Base-by-base conservation (phyloP, 2,113 vertebrate species). In the Hydrolagus affinis region DNA sequence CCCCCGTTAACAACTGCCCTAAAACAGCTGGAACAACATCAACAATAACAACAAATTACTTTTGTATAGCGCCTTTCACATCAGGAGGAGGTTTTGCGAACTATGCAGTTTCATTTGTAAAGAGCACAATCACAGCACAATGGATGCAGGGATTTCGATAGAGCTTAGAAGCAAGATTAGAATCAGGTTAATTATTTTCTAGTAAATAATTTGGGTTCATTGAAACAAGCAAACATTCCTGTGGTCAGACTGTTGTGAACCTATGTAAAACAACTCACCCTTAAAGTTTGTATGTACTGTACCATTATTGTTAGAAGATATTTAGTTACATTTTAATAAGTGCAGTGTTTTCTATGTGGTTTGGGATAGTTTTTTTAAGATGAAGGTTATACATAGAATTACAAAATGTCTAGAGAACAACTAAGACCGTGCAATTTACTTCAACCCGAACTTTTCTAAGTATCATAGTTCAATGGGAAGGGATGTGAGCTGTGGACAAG, bases 211-310 rank as follows among this genome's bases (percentile, higher is more conserved):
- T 66, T 32, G 62, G 1, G 28, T 83, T 64, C 60, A 32, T 8
- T 21, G 15, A 80, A 80, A 80, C 21, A 6, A 64, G 78, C 21
- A 19, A 83, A 66, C 78, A 68, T 83, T 66, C 78, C 60, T 80
- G 77, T 30, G 77, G 59, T 17, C 64, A 2, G 12, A 80, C 77
- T 28, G 66, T 68, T 83, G 78, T 66, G 62, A 25, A 14, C 44
- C 21, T 32, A 25, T 23, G 66, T 83, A 68, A 66, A 21, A 19
- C 62, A 30, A 0, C 66, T 83, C 4, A 66, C 10, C 8, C 78
- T 19, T 4, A 83, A 44, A 83, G 30, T 30, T 57, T 28, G n/a
- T n/a, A n/a, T 80, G 14, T 64, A 66, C n/a, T 80, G 77, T 28
- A 21, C 28, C 19, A 66, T 25, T 64, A 15, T 11, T 28, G 23